Percentiles rank a stretch among this genome's conserved stretches.
Evolutionary conservation across 2,113 vertebrate species (phyloP).

Genomic region (Perca flavescens): DNA sequence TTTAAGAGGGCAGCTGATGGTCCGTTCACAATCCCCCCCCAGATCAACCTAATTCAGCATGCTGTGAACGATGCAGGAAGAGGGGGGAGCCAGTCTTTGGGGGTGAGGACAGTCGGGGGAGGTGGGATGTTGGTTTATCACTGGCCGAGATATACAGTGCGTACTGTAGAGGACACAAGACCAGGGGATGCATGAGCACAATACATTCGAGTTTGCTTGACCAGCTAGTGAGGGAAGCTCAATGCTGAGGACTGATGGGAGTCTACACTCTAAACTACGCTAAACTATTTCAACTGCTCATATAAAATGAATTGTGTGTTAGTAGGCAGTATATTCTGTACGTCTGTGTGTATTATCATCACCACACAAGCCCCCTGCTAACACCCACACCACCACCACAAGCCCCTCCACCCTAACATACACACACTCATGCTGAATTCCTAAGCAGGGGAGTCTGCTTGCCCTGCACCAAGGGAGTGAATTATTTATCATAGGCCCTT

Average conservation of each 20-base stretch:
- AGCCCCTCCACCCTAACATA: conserved; percentile 60
- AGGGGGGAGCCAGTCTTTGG: background rate
- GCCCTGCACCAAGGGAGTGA: conserved; percentile 76
- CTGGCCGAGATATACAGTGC: background rate
- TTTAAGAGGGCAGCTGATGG: conserved; percentile 63
- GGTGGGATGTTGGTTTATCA: background rate
- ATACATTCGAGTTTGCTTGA: conserved; percentile 18
- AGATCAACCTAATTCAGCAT: conserved; percentile 56
- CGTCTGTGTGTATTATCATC: conserved; percentile 44
- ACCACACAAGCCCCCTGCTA: conserved; percentile 11
- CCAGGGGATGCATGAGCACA: background rate
- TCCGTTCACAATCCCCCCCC: conserved; percentile 44
- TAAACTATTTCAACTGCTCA: conserved; percentile 20
- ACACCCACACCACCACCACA: conserved; percentile 20
- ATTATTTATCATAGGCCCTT: conserved; percentile 85
- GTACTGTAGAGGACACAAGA: background rate
- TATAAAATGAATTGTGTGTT: conserved; percentile 22
- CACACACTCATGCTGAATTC: conserved; percentile 75
- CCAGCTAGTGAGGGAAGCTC: conserved; percentile 13
- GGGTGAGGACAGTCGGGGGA: background rate
- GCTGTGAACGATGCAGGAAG: conserved; percentile 31
- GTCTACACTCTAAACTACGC: background rate
- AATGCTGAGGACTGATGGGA: conserved; percentile 23
- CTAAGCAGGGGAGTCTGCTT: conserved; percentile 80
- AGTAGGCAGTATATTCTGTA: conserved; percentile 29